Conservation (phyloP, 2,888 invertebrate genomes). For the Andrena fulva region DNA sequence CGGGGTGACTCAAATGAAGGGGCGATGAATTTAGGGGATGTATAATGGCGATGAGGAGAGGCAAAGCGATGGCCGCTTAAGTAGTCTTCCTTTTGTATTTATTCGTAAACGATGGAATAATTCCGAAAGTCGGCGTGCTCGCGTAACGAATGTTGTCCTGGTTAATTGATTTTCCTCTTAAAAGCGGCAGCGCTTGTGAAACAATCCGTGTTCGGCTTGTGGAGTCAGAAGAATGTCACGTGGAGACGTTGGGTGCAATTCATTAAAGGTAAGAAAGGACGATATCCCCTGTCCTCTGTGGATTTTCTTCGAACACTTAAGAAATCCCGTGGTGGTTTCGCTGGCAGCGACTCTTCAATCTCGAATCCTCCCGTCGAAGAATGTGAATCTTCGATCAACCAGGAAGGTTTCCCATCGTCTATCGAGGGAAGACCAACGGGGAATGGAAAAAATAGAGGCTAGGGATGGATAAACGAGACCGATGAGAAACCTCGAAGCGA, state of each 20-base stretch:
- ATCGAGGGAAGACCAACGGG: neutral
- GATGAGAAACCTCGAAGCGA: slow-evolving; percentile 45
- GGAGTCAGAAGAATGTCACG: slow-evolving; percentile 29
- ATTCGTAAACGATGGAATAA: neutral
- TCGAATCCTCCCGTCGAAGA: slow-evolving; percentile 21
- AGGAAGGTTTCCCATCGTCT: slow-evolving; percentile 14
- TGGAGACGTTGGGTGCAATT: slow-evolving; percentile 27
- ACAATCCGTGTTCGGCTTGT: slow-evolving; percentile 9
- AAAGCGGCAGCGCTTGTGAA: slow-evolving; percentile 2
- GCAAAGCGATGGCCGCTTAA: too few species aligned
- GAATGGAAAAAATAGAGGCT: neutral
- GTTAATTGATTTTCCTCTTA: slow-evolving; percentile 2
- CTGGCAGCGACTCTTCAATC: slow-evolving; percentile 37
- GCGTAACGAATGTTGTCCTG: neutral
- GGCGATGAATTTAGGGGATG: too few species aligned
- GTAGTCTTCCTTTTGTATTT: neutral
- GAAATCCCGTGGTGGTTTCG: slow-evolving; percentile 28
- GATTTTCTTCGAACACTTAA: slow-evolving; percentile 44
- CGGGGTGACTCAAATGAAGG: too few species aligned
- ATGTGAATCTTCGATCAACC: slow-evolving; percentile 38
- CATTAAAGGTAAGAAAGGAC: slow-evolving; percentile 39
- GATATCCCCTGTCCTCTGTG: slow-evolving; percentile 1
- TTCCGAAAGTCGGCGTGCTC: neutral
- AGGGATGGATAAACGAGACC: slow-evolving; percentile 36
- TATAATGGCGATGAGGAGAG: too few species aligned